These are phyloP conservation scores for Phyllopteryx taeniolatus DNA, from an alignment of 2,113 vertebrate species.

Conservation along the genomic window DNA sequence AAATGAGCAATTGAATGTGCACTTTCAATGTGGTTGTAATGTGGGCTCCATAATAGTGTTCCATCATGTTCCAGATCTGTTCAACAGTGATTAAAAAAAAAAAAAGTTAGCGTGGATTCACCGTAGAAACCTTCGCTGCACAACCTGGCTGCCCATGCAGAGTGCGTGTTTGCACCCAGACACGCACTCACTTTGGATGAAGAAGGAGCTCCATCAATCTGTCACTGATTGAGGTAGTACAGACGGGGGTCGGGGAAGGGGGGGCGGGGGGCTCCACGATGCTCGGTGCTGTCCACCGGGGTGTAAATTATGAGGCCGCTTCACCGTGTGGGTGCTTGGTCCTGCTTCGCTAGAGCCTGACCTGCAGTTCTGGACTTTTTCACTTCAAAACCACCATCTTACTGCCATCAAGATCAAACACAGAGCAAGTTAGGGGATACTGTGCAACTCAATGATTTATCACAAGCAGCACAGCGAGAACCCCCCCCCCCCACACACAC, in stretches of 20 bases:
- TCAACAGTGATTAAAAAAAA: conserved; percentile 16
- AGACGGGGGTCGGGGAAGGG: conserved; percentile 70
- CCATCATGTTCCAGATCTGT: not conserved
- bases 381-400: conserved; percentile 96
- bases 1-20: not conserved
- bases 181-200: conserved; percentile 69
- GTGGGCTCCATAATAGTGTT: not conserved
- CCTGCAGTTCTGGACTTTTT: conserved; percentile 95
- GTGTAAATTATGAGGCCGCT: conserved; percentile 83
- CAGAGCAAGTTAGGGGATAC: conserved; percentile 83
- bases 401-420: conserved; percentile 93
- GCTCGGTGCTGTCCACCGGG: conserved; percentile 77
- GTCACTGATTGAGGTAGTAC: conserved; percentile 79
- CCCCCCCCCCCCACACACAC: not conserved
- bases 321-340: conserved; percentile 92
- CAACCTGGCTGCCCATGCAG: conserved; percentile 44
- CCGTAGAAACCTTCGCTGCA: conserved; percentile 52
- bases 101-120: conserved; percentile 38
- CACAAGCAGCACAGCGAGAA: conserved; percentile 79
- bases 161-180: conserved; percentile 56
- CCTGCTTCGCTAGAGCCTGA: conserved; percentile 85
- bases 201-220: conserved; percentile 77
- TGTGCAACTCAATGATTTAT: conserved; percentile 88
- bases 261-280: conserved; percentile 74
- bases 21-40: not conserved